Percentiles rank a stretch among this genome's conserved stretches.
These are phyloP conservation scores for Bombus superbus DNA, from an alignment of 1,140 invertebrate species.

Conservation along the genomic window DNA sequence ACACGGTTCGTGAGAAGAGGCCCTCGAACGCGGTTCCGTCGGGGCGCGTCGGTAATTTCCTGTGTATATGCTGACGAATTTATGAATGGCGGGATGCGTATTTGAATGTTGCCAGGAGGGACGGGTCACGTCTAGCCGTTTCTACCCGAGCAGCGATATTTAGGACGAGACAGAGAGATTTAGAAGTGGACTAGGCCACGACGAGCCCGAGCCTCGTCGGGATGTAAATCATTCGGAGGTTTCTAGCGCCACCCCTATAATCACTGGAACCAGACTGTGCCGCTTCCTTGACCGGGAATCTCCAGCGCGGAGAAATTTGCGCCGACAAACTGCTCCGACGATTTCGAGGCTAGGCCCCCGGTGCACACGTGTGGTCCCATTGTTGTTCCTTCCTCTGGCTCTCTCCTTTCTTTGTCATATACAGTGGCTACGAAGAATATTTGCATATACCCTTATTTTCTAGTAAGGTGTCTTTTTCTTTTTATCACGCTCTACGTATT, in stretches of 20 bases:
- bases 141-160: slow-evolving; percentile 45
- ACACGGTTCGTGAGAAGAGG: slow-evolving; percentile 51
- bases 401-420: not conserved
- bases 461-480: not conserved
- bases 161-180: slow-evolving; percentile 47
- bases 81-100: slow-evolving; percentile 68
- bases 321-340: slow-evolving; percentile 34
- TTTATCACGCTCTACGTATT: too few species aligned
- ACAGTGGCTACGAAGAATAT: too few species aligned
- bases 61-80: slow-evolving; percentile 67
- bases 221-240: slow-evolving; percentile 70
- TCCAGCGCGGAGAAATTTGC: slow-evolving; percentile 56
- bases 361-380: slow-evolving; percentile 37
- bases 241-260: slow-evolving; percentile 71
- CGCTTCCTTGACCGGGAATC: slow-evolving; percentile 62
- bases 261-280: slow-evolving; percentile 60
- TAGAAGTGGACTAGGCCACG: slow-evolving; percentile 59
- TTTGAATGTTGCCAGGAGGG: slow-evolving; percentile 72
- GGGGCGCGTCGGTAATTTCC: slow-evolving; percentile 57
- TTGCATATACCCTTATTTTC: not conserved
- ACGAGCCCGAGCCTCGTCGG: slow-evolving; percentile 28
- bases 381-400: not conserved
- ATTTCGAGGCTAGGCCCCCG: slow-evolving; percentile 20
- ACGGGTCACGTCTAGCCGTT: slow-evolving; percentile 69
- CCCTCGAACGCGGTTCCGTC: slow-evolving; percentile 11